Evolutionary conservation across 2,113 vertebrate species (phyloP), one percentile per base, ranked within the genome.

Genomic region (Phycodurus eques): DNA sequence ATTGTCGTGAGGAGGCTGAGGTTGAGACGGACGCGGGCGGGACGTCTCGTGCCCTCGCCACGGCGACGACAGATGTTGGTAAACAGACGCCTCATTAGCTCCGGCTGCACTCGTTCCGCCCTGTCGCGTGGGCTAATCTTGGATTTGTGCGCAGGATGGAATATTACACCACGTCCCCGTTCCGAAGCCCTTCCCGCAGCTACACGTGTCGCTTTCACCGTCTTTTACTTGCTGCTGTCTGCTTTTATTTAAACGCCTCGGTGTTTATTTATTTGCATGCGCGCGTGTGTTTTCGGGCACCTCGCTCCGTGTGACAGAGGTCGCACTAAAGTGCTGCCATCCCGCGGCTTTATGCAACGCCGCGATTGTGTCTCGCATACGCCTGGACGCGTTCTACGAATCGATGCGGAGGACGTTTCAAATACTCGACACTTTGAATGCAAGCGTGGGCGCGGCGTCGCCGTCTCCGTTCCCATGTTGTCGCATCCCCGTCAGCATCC

Each of bases 61-160:
- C 60, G 72, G 61, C 54, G n/a, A 70, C 27, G 1, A 2, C 69
- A 76, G 70, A 70, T 80, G 72, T 67, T 69, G 69, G 66, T 61
- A 74, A 79, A 75, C 81, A 75, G 66, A 76, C 72, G 68, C 65
- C 65, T 65, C 67, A 61, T 78, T 78, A 72, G 68, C 75, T 35
- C 42, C n/a, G 63, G 42, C 44, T 46, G 63, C 22, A 46, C n/a
- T 43, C 22, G 15, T 35, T 39, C 17, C 35, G 9, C 31, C 59
- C 35, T 15, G 33, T 61, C 15, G 59, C 8, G 59, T 35, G 42
- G 63, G 63, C 42, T 42, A 42, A 63, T 63, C 19, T 43, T 3
- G 19, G 35, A 19, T 42, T 42, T 11, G 35, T 20, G 60, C 35
- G 20, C 51, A 13, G 12, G 63, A 65, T 44, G 42, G 63, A 22